Evolutionary conservation across 1,140 invertebrate genomes (phyloP).

Genomic region (Rhagoletis pomonella): DNA sequence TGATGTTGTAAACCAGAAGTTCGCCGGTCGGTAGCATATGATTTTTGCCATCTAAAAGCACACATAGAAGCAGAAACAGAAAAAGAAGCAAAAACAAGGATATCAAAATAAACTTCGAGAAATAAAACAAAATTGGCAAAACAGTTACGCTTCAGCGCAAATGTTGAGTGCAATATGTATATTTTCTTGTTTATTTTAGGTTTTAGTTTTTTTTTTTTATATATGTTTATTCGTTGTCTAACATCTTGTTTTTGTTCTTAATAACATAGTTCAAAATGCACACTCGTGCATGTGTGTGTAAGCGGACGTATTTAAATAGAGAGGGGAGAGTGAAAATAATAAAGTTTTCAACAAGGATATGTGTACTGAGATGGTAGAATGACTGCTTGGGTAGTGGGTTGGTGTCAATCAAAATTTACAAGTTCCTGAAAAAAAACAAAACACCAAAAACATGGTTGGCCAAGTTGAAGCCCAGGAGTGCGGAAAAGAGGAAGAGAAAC

Average conservation of each 20-base stretch:
- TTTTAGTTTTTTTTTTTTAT: not conserved
- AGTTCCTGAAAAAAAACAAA: not conserved
- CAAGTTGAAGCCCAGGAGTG: not conserved
- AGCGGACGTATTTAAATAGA: not conserved
- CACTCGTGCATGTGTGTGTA: not conserved
- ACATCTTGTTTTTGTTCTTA: not conserved
- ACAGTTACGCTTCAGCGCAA: not conserved
- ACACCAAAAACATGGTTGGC: too few species aligned
- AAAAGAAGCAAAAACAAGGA: constrained; percentile 62
- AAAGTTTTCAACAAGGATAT: constrained; percentile 32
- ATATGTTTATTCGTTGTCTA: constrained; percentile 3
- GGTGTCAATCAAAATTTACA: not conserved
- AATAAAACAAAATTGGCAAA: constrained; percentile 11
- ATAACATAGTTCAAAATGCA: not conserved
- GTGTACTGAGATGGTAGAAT: not conserved
- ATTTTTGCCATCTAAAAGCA: constrained; percentile 82
- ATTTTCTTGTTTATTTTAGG: not conserved
- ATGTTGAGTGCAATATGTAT: constrained; percentile 5
- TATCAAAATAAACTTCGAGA: not conserved
- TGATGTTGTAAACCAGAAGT: constrained; percentile 83
- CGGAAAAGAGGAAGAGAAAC: not conserved
- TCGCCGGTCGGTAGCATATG: constrained; percentile 86
- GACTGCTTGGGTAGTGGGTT: not conserved
- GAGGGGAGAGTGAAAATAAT: not conserved
- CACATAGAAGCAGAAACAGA: not conserved